phyloP scores from a whole-genome alignment of 2,113 vertebrate genomes.

The Stigmatopora nigra region DNA sequence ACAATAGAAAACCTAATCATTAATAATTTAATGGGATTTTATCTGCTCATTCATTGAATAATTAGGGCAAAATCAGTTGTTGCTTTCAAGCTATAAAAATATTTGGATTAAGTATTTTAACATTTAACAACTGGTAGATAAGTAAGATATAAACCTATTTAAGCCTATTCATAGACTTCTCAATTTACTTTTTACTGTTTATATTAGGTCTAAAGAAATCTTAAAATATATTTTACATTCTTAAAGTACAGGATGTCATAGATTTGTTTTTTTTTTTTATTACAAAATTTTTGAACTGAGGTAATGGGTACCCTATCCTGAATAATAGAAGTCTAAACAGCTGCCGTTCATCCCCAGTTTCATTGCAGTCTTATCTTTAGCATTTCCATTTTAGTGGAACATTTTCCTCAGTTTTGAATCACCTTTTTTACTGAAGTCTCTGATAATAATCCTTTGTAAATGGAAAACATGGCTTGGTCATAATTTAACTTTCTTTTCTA shows the following conservation, averaged over 20 bases:
- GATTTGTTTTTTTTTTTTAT: not conserved
- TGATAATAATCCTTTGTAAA: constrained; percentile 64
- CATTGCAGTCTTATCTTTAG: not conserved
- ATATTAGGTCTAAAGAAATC: too few relatives aligned
- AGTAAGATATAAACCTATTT: too few relatives aligned
- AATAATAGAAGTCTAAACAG: not conserved
- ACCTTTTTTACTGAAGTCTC: constrained; percentile 54
- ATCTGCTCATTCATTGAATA: not conserved
- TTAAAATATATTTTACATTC: not conserved
- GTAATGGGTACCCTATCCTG: not conserved
- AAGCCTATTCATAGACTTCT: too few relatives aligned
- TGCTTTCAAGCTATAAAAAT: not conserved
- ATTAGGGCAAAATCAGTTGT: not conserved
- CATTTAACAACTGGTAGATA: too few relatives aligned
- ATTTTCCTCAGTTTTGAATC: constrained; percentile 53
- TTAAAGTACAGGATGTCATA: not conserved
- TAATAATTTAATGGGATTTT: not conserved
- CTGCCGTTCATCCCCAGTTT: not conserved
- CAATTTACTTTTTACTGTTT: too few relatives aligned
- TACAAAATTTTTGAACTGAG: not conserved
- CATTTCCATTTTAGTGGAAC: constrained; percentile 27
- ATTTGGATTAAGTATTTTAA: too few relatives aligned
- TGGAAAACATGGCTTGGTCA: constrained; percentile 61
- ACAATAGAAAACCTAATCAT: not conserved
- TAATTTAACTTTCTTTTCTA: constrained; percentile 63